Base-by-base conservation (phyloP, 2,797 vertebrate species). In the Rhinatrema bivittatum region DNA sequence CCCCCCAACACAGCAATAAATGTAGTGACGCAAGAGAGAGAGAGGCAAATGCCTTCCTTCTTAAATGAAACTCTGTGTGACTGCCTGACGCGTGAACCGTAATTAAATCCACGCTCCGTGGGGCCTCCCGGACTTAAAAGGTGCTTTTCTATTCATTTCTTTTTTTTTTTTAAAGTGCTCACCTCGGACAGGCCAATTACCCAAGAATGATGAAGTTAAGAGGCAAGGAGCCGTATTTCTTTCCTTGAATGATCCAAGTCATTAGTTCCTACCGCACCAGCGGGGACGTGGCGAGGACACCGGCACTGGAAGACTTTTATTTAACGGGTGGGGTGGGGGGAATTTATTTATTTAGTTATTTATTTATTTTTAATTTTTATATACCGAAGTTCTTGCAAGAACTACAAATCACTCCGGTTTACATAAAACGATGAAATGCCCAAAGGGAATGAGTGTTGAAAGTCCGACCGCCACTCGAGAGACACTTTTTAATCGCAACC, bases 401-500 rank as follows among this genome's bases (percentile, higher is more conserved):
- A n/a, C n/a, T n/a, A n/a, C n/a, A n/a, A n/a, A n/a, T n/a, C n/a
- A n/a, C n/a, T n/a, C n/a, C 81, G 79, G 85, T 87, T 91, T 87
- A 89, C 94, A 94, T 92, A 94, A 91, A n/a, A n/a, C n/a, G n/a
- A n/a, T n/a, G n/a, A n/a, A n/a, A n/a, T n/a, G n/a, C n/a, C n/a
- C n/a, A n/a, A n/a, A n/a, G n/a, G n/a, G n/a, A n/a, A n/a, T n/a
- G n/a, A n/a, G n/a, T n/a, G n/a, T n/a, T n/a, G n/a, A n/a, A n/a
- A 94, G 95, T 88, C 87, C 91, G 89, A 92, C 91, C 88, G 86
- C 78, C 87, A n/a, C 89, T 91, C 93, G 93, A 93, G 89, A 85
- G 92, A 96, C 93, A 93, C 76, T 84, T 91, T 92, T 92, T 97
- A 96, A 97, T 97, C 94, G 96, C 88, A 76, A 84, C 84, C 72